Evolutionary conservation across 1,140 invertebrate genomes (phyloP).

Genomic region (Diprion similis): DNA sequence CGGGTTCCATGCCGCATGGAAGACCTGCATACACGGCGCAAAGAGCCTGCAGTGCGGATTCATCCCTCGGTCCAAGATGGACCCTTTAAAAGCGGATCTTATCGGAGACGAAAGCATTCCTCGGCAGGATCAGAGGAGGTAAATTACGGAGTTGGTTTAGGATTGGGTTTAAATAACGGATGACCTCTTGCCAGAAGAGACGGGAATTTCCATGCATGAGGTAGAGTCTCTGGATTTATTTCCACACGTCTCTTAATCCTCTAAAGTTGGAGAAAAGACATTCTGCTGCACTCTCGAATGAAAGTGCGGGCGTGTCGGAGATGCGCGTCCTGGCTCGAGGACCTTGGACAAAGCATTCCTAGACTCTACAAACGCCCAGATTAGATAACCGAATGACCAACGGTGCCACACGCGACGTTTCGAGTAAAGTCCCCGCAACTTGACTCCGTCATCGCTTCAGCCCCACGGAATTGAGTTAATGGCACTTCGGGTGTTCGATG

Average conservation of each 20-base stretch:
- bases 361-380: not conserved
- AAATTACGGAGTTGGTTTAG: not conserved
- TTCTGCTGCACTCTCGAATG: not conserved
- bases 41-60: not conserved
- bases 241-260: not conserved
- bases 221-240: not conserved
- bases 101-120: not conserved
- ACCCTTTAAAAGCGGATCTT: not conserved
- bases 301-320: not conserved
- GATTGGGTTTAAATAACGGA: not conserved
- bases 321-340: not conserved
- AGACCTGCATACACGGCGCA: not conserved
- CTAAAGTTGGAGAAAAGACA: not conserved
- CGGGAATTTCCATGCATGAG: not conserved
- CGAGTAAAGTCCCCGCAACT: not conserved
- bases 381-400: not conserved
- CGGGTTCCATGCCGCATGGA: no score
- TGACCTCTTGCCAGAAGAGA: not conserved
- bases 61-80: not conserved
- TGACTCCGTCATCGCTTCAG: no score
- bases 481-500: conserved; percentile 3
- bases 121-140: not conserved
- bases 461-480: not conserved
- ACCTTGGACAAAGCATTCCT: conserved; percentile 5
- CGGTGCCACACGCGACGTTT: conserved; percentile 1